These are phyloP conservation scores for Zonitis immaculata DNA, from an alignment of 2,888 invertebrate species.

Conservation along the genomic window DNA sequence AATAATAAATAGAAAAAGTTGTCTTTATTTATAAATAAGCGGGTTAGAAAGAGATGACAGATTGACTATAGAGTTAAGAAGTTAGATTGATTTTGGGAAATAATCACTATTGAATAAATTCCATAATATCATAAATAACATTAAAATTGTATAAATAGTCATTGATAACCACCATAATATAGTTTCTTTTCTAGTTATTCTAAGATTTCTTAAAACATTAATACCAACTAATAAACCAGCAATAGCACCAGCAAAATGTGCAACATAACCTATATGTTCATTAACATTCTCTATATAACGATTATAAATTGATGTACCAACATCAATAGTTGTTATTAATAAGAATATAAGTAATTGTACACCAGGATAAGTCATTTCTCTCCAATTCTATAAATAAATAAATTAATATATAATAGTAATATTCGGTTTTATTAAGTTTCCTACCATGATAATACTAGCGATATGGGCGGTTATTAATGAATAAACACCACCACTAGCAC, in stretches of 20 bases:
- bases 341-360: constrained; percentile 76
- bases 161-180: constrained; percentile 64
- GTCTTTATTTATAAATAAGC: too few species aligned
- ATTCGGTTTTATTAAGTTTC: constrained; percentile 17
- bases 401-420: neutral
- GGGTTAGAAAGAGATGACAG: too few species aligned
- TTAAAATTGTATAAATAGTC: constrained; percentile 61
- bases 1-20: too few species aligned
- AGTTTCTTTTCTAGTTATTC: constrained; percentile 58
- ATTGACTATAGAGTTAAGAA: too few species aligned
- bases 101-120: constrained; percentile 22
- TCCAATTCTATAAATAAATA: constrained; percentile 71
- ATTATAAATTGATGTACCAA: constrained; percentile 84
- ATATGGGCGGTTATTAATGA: constrained; percentile 89
- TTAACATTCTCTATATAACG: constrained; percentile 59
- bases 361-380: constrained; percentile 75
- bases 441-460: constrained; percentile 82
- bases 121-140: constrained; percentile 45
- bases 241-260: constrained; percentile 65
- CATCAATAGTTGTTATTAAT: constrained; percentile 70
- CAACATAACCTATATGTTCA: constrained; percentile 66
- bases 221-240: constrained; percentile 71
- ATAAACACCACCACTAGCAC: constrained; percentile 92
- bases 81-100: constrained; percentile 6
- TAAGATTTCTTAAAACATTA: constrained; percentile 57